A percentile compares a stretch with the other conserved stretches of the same genome.
These are phyloP conservation scores for Euphydryas editha DNA, from an alignment of 2,888 invertebrate genomes.

Conservation along the genomic window DNA sequence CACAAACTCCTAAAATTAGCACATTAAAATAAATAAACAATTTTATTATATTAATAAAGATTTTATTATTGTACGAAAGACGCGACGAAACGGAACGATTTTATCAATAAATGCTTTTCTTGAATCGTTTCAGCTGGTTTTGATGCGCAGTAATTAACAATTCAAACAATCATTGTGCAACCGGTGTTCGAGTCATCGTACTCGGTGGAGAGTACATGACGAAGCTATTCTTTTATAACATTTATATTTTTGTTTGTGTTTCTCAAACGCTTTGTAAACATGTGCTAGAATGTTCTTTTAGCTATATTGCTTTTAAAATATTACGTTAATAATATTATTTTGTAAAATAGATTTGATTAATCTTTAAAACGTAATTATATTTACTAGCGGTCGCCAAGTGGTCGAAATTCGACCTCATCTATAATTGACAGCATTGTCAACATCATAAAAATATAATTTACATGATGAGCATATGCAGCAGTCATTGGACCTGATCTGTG, in stretches of 20 bases:
- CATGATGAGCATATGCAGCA: no score
- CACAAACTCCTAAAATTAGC: no score
- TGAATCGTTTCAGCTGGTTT: conserved; percentile 6
- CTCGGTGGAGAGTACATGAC: conserved; percentile 17
- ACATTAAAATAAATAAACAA: neutral
- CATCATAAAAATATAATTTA: no score
- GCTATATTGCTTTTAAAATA: neutral
- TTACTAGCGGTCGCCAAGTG: no score
- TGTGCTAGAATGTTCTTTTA: neutral
- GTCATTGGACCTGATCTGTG: no score
- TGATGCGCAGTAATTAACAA: conserved; percentile 45
- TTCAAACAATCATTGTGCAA: conserved; percentile 47
- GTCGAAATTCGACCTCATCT: no score
- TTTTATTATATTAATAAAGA: neutral
- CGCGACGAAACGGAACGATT: neutral
- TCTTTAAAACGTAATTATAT: no score
- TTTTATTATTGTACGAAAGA: neutral
- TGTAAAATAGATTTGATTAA: no score
- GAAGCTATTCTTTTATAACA: conserved; percentile 16
- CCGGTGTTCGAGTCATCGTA: conserved; percentile 45
- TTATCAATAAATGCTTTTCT: neutral
- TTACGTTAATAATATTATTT: no score
- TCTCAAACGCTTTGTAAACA: conserved; percentile 13
- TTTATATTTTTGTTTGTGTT: conserved; percentile 22
- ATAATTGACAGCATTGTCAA: no score